A percentile compares a stretch with the other conserved stretches of the same genome.
These are phyloP conservation scores for Dicerorhinus sumatrensis DNA, from an alignment of 2,113 vertebrate species.

Conservation along the genomic window DNA sequence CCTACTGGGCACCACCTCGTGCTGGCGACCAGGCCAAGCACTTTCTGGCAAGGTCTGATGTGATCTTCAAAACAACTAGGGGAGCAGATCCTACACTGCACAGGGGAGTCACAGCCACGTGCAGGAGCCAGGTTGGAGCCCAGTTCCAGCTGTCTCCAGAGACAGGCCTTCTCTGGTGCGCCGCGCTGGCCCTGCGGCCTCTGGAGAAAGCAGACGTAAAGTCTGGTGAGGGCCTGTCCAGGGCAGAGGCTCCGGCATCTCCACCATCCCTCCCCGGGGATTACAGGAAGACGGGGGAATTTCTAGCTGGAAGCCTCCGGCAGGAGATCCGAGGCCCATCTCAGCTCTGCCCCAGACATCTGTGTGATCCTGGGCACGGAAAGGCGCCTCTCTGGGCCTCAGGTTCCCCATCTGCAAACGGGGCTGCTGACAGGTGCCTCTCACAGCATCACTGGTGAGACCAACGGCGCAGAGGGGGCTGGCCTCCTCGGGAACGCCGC, in stretches of 20 bases:
- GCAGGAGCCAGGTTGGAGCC: rapidly evolving
- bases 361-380: not conserved
- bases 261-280: not conserved
- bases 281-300: not conserved
- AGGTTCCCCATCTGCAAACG: not conserved
- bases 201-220: not conserved
- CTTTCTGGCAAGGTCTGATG: not conserved
- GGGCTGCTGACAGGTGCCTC: rapidly evolving
- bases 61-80: not conserved
- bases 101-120: rapidly evolving
- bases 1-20: not conserved
- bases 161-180: not conserved
- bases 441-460: not conserved
- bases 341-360: no score
- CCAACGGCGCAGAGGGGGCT: not conserved
- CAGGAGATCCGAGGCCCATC: rapidly evolving
- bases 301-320: not conserved
- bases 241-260: not conserved
- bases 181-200: not conserved
- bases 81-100: not conserved
- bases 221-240: not conserved
- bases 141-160: not conserved
- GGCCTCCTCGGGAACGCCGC: not conserved
- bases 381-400: not conserved
- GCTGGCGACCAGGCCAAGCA: not conserved